Percentiles rank a stretch among this genome's conserved stretches.
Conservation (phyloP, 2,113 vertebrate genomes). For the Lophochroa leadbeateri region DNA sequence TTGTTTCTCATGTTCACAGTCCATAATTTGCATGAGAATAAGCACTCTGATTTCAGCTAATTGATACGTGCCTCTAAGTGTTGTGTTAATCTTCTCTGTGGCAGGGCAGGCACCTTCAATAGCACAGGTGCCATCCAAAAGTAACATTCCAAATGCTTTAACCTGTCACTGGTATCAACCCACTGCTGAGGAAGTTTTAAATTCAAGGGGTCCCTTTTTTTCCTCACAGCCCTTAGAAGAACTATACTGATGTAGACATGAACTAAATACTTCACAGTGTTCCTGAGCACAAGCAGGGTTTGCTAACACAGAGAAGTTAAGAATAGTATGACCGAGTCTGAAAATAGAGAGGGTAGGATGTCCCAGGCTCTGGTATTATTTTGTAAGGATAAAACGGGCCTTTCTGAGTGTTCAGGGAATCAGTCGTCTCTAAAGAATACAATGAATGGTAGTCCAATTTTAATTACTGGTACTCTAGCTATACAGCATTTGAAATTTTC, state of each 20-base stretch:
- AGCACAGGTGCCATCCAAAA: neutral
- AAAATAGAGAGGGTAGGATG: constrained; percentile 52
- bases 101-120: neutral
- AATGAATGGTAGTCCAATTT: constrained; percentile 41
- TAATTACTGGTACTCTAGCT: constrained; percentile 56
- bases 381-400: constrained; percentile 15
- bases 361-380: neutral
- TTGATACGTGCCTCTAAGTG: constrained; percentile 33
- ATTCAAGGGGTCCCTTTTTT: neutral
- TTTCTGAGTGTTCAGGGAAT: neutral
- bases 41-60: constrained; percentile 52
- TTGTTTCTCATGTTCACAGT: constrained; percentile 19
- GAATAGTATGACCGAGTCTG: neutral
- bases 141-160: neutral
- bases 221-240: neutral
- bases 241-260: neutral
- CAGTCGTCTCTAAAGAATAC: neutral
- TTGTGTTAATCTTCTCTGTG: neutral
- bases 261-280: neutral
- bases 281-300: neutral
- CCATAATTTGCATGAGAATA: constrained; percentile 58
- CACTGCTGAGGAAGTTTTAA: neutral
- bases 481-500: constrained; percentile 28
- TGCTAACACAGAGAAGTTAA: neutral
- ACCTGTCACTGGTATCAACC: neutral